phyloP scores from a whole-genome alignment of 2,888 invertebrate species.

The Hypena proboscidalis region DNA sequence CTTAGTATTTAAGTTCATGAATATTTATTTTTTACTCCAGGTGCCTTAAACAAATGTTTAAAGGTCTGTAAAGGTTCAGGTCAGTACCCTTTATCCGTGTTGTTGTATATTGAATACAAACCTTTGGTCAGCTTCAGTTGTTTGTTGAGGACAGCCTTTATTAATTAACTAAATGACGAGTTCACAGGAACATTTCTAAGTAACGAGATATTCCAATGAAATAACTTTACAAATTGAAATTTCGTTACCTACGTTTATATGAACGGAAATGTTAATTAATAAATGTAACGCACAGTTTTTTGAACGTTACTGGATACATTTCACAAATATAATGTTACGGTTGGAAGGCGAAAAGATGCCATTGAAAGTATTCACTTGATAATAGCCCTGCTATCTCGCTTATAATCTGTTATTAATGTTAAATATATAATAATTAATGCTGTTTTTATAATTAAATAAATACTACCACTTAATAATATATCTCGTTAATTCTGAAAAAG shows the following conservation, averaged over 20 bases:
- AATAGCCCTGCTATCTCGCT: conserved; percentile 1
- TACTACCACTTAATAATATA: too few relatives aligned
- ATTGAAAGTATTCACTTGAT: conserved; percentile 8
- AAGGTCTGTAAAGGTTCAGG: conserved; percentile 26
- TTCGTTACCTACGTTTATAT: conserved; percentile 10
- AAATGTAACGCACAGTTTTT: conserved; percentile 7
- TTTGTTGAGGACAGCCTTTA: conserved; percentile 37
- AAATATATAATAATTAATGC: too few relatives aligned
- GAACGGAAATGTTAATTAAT: conserved; percentile 24
- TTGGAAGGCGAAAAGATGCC: conserved; percentile 8
- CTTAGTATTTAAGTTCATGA: too few relatives aligned
- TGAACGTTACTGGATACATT: too few relatives aligned
- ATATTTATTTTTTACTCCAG: too few relatives aligned
- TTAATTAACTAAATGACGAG: conserved; percentile 41
- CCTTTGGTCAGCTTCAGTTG: conserved; percentile 31
- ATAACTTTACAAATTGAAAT: conserved; percentile 19
- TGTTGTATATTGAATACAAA: conserved; percentile 24
- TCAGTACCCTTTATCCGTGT: conserved; percentile 30
- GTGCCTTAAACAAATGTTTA: conserved; percentile 21
- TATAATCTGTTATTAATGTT: too few relatives aligned
- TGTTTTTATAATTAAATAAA: too few relatives aligned
- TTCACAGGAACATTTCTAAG: conserved; percentile 23
- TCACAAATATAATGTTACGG: too few relatives aligned
- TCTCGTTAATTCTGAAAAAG: too few relatives aligned
- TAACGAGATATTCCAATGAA: conserved; percentile 28